phyloP scores from a whole-genome alignment of 2,797 vertebrate genomes.

The Cyclura pinguis region DNA sequence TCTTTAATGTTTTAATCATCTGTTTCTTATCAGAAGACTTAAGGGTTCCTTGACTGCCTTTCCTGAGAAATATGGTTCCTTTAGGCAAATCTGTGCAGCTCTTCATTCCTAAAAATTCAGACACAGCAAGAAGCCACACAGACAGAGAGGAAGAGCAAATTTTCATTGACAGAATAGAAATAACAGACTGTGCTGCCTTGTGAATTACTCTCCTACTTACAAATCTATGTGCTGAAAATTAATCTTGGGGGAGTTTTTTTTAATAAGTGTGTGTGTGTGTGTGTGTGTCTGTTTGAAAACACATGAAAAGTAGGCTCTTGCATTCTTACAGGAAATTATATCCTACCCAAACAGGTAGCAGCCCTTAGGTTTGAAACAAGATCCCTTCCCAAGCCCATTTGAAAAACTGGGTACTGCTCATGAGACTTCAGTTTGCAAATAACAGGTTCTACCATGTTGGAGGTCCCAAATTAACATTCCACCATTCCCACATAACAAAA shows the following conservation, averaged over 20 bases:
- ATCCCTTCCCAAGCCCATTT: no score
- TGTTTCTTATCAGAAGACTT: slow-evolving; percentile 41
- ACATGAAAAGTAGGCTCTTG: background rate
- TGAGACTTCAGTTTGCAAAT: no score
- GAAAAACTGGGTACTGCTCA: no score
- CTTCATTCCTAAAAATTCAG: slow-evolving; percentile 54
- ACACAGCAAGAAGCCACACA: slow-evolving; percentile 34
- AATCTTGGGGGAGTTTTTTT: slow-evolving; percentile 52
- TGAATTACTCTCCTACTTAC: slow-evolving; percentile 45
- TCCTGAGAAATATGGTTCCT: slow-evolving; percentile 41
- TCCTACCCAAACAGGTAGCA: no score
- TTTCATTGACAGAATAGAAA: slow-evolving; percentile 52
- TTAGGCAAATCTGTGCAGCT: slow-evolving; percentile 26
- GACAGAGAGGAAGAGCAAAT: slow-evolving; percentile 37
- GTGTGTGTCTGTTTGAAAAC: background rate
- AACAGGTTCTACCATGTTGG: no score
- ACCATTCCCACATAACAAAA: no score
- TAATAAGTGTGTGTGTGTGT: no score
- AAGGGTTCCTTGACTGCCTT: slow-evolving; percentile 33
- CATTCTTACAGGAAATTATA: no score
- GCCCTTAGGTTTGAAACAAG: no score
- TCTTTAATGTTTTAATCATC: slow-evolving; percentile 34
- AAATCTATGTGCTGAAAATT: slow-evolving; percentile 37
- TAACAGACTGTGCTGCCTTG: slow-evolving; percentile 19
- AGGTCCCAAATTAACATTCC: no score